Percentiles rank a stretch among this genome's conserved stretches.
Evolutionary conservation across 2,797 vertebrate genomes (phyloP).

Genomic region (Stomatorhinus walkeri): DNA sequence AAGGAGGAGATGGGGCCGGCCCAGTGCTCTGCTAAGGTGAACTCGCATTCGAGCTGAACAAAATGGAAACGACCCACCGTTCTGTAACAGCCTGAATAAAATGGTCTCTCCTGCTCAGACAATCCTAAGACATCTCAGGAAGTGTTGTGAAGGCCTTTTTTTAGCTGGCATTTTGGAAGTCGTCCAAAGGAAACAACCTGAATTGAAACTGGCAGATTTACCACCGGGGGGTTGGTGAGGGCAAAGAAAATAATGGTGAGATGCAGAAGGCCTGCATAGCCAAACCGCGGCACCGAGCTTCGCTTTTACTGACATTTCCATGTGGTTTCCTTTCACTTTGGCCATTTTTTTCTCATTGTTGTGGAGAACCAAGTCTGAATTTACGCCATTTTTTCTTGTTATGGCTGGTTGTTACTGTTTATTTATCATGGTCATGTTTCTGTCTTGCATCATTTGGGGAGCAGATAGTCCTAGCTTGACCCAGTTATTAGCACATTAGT

Average conservation of each 20-base stretch:
- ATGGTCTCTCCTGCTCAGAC: not conserved
- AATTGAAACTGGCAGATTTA: not conserved
- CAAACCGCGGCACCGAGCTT: not conserved
- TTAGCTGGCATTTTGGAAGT: not conserved
- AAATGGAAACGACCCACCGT: not conserved
- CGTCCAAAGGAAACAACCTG: constrained; percentile 2
- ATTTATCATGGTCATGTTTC: not conserved
- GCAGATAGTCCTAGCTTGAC: not conserved
- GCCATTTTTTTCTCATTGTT: not conserved
- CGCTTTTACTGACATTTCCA: not conserved
- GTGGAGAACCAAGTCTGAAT: not conserved
- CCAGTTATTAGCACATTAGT: not conserved
- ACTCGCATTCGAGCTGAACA: not conserved
- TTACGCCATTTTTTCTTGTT: not conserved
- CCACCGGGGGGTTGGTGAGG: not conserved
- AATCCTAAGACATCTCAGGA: constrained; percentile 1
- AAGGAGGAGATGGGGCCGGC: not conserved
- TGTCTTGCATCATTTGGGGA: not conserved
- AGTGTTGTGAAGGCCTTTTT: not conserved
- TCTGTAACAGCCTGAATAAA: constrained; percentile 1
- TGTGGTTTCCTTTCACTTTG: not conserved
- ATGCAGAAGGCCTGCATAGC: not conserved
- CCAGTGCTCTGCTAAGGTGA: not conserved
- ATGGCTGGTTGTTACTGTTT: not conserved
- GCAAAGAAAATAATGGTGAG: not conserved